These are phyloP conservation scores for Sebastes fasciatus DNA, from an alignment of 2,113 vertebrate species.

Conservation along the genomic window DNA sequence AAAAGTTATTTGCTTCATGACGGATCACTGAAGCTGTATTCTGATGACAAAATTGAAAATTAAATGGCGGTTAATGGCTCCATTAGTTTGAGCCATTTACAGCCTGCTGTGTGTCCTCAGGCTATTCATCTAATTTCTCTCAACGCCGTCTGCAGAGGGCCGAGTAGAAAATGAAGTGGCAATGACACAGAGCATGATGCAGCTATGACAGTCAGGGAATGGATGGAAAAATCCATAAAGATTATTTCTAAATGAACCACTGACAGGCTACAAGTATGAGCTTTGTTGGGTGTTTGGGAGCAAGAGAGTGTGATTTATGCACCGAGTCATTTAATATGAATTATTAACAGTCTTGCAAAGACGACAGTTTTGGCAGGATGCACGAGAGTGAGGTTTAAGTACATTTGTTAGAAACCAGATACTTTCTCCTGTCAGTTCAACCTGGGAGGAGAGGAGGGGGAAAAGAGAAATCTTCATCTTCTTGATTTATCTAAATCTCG, in stretches of 20 bases:
- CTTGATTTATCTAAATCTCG: conserved; percentile 49
- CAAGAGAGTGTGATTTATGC: conserved; percentile 58
- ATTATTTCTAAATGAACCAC: conserved; percentile 60
- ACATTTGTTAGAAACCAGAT: conserved; percentile 58
- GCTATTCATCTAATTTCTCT: conserved; percentile 46
- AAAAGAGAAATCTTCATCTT: conserved; percentile 40
- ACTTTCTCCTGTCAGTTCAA: conserved; percentile 36
- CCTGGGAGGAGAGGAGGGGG: conserved; percentile 30
- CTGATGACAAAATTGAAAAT: conserved; percentile 20
- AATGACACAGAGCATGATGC: conserved; percentile 30
- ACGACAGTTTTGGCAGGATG: conserved; percentile 60
- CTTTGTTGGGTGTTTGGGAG: conserved; percentile 50
- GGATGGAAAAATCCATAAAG: conserved; percentile 46
- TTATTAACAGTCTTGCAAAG: conserved; percentile 41
- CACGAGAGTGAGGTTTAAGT: conserved; percentile 52
- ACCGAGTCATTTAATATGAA: conserved; percentile 61
- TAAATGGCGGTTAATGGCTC: conserved; percentile 21
- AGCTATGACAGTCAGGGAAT: conserved; percentile 36
- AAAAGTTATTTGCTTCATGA: neutral
- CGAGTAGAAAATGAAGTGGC: conserved; percentile 30
- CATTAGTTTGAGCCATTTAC: conserved; percentile 8
- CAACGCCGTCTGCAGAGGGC: conserved; percentile 14
- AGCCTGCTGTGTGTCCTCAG: conserved; percentile 25
- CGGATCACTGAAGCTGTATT: neutral
- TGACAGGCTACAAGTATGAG: conserved; percentile 56